Evolutionary conservation across 2,113 vertebrate genomes (phyloP), one percentile per base, ranked within the genome.

Genomic region (Paralichthys olivaceus): DNA sequence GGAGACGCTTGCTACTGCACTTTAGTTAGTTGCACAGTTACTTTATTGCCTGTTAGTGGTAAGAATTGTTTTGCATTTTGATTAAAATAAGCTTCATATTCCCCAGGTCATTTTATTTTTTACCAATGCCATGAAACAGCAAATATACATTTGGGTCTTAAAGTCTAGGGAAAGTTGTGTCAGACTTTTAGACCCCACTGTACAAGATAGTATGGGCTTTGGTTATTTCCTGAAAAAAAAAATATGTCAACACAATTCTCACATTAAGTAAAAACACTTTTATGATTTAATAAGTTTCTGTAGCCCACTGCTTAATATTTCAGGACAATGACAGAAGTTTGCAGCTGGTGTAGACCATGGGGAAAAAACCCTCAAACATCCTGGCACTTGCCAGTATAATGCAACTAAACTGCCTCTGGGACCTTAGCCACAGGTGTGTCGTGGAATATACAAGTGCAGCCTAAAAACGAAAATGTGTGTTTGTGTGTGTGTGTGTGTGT

Each of bases 331-430:
- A n/a, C 14, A 28, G 34, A 43, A n/a, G 2, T 45, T 7, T 14
- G 60, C 34, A 25, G 59, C 60, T 40, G 12, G 19, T 57, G 20
- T 22, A 22, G 1, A 54, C 53, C 9, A 59, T 4, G 2, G 3
- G 14, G 2, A 6, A 37, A 43, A 62, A 60, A 60, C 2, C 22
- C 32, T 7, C 2, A 12, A 62, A 26, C 22, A 45, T 45, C 37
- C 7, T 4, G 3, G 22, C 23, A 19, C 63, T 29, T 20, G 43
- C 26, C 69, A 60, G n/a, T 76, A 59, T 79, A 77, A 79, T 77
- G 40, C 57, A 79, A 71, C 43, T 40, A 34, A 75, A 73, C 37
- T 61, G 56, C 65, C 61, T 65, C 40, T 66, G 66, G 63, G 72
- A 51, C 17, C 32, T 37, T 55, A 57, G 26, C 69, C 59, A 8